Evolutionary conservation across 2,113 vertebrate genomes (phyloP), one percentile per base, ranked within the genome.

Genomic region (Loxodonta africana): DNA sequence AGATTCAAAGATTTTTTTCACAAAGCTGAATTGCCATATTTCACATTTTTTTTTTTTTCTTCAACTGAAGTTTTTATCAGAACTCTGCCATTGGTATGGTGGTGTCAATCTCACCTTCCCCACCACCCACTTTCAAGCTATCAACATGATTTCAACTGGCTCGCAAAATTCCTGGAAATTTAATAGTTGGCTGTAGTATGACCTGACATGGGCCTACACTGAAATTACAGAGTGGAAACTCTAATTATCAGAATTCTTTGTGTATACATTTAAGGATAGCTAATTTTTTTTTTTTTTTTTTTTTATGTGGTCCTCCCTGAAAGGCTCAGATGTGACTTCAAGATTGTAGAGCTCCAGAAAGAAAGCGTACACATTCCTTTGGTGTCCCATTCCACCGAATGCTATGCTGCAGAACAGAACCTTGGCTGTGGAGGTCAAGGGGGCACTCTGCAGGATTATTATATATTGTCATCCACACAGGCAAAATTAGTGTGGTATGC

Each of bases 141-240:
- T 67, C 81, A 83, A 83, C 76, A 76, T 87, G 46, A 53, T 80
- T 90, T 96, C 91, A 93, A 63, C 41, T 89, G 96, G 83, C 65
- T 97, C 92, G 87, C 85, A 69, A 84, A 89, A 96, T 95, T 95
- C 90, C 92, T 96, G 84, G 90, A 92, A 91, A 95, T 90, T 60
- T 90, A 96, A 92, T 88, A 90, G 1, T 63, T 88, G 94, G 60
- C 48, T 95, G 51, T 92, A 62, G 88, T 88, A n/a, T 81, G 37
- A 95, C 78, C 78, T 8, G 20, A 53, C 57, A 90, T 93, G 46
- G 83, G 18, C 87, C 83, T 62, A 67, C 62, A 15, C 46, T 81
- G 89, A 89, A 94, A 94, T 96, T 89, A 92, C 51, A 69, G 90
- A 88, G 51, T 30, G 26, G 67, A 95, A 91, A 86, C 60, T 74